Evolutionary conservation across 1,140 invertebrate species (phyloP), one percentile per base, ranked within the genome.

Genomic region (Nephila pilipes): DNA sequence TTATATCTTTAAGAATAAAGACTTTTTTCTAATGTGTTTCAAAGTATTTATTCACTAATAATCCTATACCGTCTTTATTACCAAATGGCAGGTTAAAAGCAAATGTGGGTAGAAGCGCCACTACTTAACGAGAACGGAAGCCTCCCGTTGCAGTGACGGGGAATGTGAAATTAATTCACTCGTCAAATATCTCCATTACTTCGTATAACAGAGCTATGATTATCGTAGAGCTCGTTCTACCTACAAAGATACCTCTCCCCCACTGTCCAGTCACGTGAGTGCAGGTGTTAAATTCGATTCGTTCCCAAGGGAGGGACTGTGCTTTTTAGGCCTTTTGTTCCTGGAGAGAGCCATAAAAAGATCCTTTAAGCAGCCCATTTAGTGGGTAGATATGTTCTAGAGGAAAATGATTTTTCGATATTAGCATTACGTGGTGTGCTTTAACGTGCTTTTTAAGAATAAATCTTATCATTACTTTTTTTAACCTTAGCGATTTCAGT

Each of bases 161-260:
- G 80, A n/a, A 83, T 22, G 38, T 38, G 80, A 83, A 55, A 83
- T 83, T 83, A 83, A 83, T 83, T 83, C 80, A 83, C 18, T 83
- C 80, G 80, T 83, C 80, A 83, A 83, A 83, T 83, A 83, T 83
- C 80, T 54, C 80, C 54, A 83, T 83, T 83, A 83, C 80, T 83
- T 55, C 80, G 38, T 83, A n/a, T 18, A 83, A 83, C 54, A 83
- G 80, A 20, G 38, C 80, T 20, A 20, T 83, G 36, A 83, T 83
- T 83, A 83, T 83, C 54, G 22, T 54, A 54, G 6, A 20, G 46
- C 22, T 32, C 25, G 14, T 38, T 83, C 80, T 55, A 83, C 80
- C 80, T 83, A 38, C 4, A 55, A 54, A 20, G 80, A 25, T 83
- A 12, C 22, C 46, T 46, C 79, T n/a, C 69, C 29, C 18, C 80